Base-by-base conservation (phyloP, 2,113 vertebrate species). In the Diadophis punctatus region DNA sequence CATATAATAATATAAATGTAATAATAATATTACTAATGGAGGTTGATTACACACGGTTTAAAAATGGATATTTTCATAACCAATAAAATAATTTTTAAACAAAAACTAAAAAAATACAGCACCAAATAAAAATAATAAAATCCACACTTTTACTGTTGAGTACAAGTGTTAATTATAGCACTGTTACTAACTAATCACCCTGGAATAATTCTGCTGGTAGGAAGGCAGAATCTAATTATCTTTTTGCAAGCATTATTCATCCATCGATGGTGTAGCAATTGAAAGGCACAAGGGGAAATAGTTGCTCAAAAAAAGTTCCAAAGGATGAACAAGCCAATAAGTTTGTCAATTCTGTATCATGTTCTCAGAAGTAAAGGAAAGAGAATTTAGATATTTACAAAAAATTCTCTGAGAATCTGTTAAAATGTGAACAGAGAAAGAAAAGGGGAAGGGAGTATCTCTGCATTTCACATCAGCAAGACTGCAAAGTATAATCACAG, bases 271-370 rank as follows among this genome's bases (percentile, higher is more conserved):
- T 51, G 46, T 80, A 46, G 12, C 16, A 56, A 30, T 46, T 53
- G 27, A 84, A 16, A 85, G 27, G 18, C 18, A 46, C n/a, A 39
- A 52, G 68, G 49, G 22, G 34, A 56, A 80, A 84, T 8, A 55
- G 34, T 52, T 39, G 85, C 74, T 55, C 34, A 25, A 80, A 34
- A 48, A 55, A 22, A 39, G 12, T 43, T 90, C 34, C n/a, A 80
- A 8, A 80, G n/a, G 16, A 39, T 39, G 39, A 27, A 95, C 93
- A 93, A 53, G 49, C 48, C 93, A 93, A 27, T 92, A 85, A 92
- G 94, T 92, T 90, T n/a, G 58, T 43, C 10, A 89, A 14, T 87
- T 95, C 85, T n/a, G 90, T 74, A 0, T 90, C 85, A 93, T 86
- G 92, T 88, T 18, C 25, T 1, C 2, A 92, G 39, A 10, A 74